A percentile compares a stretch with the other conserved stretches of the same genome.
These are phyloP conservation scores for Synanthedon vespiformis DNA, from an alignment of 2,888 invertebrate species.

Conservation along the genomic window DNA sequence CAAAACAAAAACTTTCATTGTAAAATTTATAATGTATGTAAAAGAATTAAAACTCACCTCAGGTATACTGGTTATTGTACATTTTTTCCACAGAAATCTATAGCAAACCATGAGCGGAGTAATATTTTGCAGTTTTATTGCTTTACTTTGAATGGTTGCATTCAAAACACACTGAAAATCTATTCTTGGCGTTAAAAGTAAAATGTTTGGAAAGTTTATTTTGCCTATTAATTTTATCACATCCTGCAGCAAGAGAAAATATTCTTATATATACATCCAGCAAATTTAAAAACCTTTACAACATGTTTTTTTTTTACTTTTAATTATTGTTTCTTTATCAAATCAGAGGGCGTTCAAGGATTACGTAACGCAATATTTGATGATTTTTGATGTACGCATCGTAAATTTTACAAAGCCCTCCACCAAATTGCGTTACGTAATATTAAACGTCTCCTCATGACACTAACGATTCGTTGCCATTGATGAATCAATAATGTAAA, in stretches of 20 bases:
- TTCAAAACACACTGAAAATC: conserved; percentile 73
- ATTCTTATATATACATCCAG: too few relatives aligned
- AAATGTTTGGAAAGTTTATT: conserved; percentile 77
- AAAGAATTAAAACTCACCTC: conserved; percentile 14
- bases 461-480: too few relatives aligned
- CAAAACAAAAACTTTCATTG: too few relatives aligned
- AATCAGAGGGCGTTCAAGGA: too few relatives aligned
- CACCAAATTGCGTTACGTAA: too few relatives aligned
- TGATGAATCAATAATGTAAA: too few relatives aligned
- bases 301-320: neutral
- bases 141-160: conserved; percentile 44
- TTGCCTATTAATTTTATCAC: conserved; percentile 71
- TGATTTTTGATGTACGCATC: too few relatives aligned
- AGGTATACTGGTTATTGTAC: conserved; percentile 18
- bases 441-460: too few relatives aligned
- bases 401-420: too few relatives aligned
- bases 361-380: too few relatives aligned
- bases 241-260: conserved; percentile 60
- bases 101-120: conserved; percentile 54
- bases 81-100: conserved; percentile 48
- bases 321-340: neutral
- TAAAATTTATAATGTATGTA: too few relatives aligned
- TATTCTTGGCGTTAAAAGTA: conserved; percentile 62
- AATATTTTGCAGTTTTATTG: conserved; percentile 49
- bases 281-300: neutral